phyloP scores from a whole-genome alignment of 2,797 vertebrate genomes.

The Cyprinella venusta region DNA sequence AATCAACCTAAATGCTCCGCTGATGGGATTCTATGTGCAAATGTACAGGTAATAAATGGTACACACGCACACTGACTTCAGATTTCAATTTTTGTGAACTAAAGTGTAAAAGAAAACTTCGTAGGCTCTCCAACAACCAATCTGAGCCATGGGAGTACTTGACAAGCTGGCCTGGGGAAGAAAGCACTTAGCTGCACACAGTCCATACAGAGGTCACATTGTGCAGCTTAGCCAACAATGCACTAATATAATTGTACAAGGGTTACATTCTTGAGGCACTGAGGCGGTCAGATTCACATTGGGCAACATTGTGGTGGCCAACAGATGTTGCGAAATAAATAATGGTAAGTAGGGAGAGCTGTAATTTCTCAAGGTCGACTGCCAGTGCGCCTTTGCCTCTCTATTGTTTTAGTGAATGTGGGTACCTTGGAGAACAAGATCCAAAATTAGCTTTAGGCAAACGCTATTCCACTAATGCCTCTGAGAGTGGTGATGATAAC shows the following conservation, averaged over 20 bases:
- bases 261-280: slow-evolving; percentile 53
- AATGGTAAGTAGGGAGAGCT: slow-evolving; percentile 41
- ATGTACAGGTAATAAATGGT: not conserved
- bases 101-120: not conserved
- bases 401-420: slow-evolving; percentile 55
- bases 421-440: slow-evolving; percentile 56
- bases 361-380: slow-evolving; percentile 55
- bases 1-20: not conserved
- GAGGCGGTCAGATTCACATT: slow-evolving; percentile 47
- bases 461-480: slow-evolving; percentile 53
- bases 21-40: not conserved
- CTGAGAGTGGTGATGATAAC: slow-evolving; percentile 64
- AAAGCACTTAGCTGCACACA: slow-evolving; percentile 36
- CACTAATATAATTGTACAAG: slow-evolving; percentile 61
- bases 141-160: slow-evolving; percentile 1
- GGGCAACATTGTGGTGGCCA: slow-evolving; percentile 24
- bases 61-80: not conserved
- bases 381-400: slow-evolving; percentile 45
- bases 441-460: slow-evolving; percentile 69
- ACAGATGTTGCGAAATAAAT: slow-evolving; percentile 59
- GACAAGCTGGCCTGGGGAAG: slow-evolving; percentile 1
- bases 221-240: slow-evolving; percentile 43
- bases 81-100: not conserved
- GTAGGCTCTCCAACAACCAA: not conserved
- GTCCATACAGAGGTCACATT: slow-evolving; percentile 48